Percentiles rank a stretch among this genome's conserved stretches.
These are phyloP conservation scores for Tapera naevia DNA, from an alignment of 2,797 vertebrate species.

Conservation along the genomic window DNA sequence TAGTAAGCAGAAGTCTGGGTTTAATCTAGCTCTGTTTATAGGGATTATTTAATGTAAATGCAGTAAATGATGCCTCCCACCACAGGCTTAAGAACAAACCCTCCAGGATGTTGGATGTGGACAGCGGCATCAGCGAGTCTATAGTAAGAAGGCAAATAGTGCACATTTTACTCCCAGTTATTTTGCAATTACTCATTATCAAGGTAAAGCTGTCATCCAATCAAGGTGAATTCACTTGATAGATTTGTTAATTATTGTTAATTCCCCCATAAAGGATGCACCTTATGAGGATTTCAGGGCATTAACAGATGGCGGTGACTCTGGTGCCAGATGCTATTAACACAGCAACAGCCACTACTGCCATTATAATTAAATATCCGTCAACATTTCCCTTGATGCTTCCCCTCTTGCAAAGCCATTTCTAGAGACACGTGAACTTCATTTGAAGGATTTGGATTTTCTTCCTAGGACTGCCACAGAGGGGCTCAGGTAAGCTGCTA, in stretches of 20 bases:
- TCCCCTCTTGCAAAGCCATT: not conserved
- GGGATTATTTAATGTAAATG: not conserved
- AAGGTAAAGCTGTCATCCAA: slow-evolving; percentile 21
- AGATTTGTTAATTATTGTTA: slow-evolving; percentile 39
- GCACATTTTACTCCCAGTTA: not conserved
- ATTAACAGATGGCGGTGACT: slow-evolving; percentile 29
- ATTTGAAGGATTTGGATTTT: not conserved
- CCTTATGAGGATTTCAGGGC: not conserved
- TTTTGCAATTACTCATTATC: slow-evolving; percentile 21
- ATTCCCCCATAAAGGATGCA: not conserved
- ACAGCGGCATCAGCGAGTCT: not conserved
- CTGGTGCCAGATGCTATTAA: slow-evolving; percentile 24
- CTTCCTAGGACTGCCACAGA: not conserved
- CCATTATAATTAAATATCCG: slow-evolving; percentile 47
- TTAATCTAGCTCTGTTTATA: not conserved
- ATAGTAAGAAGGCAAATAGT: not conserved
- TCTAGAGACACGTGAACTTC: not conserved
- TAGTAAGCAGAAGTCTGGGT: not conserved
- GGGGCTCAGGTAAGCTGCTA: not conserved
- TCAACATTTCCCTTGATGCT: slow-evolving; percentile 19
- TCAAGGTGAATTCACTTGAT: slow-evolving; percentile 46
- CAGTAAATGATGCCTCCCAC: not conserved
- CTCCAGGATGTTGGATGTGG: not conserved
- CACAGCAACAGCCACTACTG: slow-evolving; percentile 20
- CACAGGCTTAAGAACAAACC: not conserved